These are phyloP conservation scores for Menura novaehollandiae DNA, from an alignment of 2,113 vertebrate genomes.

Conservation along the genomic window DNA sequence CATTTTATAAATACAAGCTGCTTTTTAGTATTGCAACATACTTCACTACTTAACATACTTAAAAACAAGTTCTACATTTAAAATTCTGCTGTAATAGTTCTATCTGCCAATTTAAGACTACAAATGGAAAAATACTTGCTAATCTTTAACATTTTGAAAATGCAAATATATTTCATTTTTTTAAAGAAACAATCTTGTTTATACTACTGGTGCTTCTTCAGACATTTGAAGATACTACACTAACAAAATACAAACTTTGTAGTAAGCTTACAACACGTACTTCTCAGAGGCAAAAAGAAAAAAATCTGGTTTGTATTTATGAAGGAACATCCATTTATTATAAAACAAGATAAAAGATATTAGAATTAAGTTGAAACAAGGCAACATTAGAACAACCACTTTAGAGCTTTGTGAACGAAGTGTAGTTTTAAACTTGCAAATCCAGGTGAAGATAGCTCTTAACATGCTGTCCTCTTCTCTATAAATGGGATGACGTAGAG, in stretches of 20 bases:
- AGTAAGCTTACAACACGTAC: slow-evolving; percentile 65
- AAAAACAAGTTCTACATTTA: slow-evolving; percentile 65
- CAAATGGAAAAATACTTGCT: slow-evolving; percentile 76
- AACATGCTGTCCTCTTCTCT: slow-evolving; percentile 71
- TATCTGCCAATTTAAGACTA: slow-evolving; percentile 63
- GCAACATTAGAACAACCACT: slow-evolving; percentile 75
- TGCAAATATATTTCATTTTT: slow-evolving; percentile 71
- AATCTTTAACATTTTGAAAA: slow-evolving; percentile 65
- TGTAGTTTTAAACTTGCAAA: slow-evolving; percentile 69
- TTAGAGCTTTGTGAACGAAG: slow-evolving; percentile 62
- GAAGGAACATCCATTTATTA: slow-evolving; percentile 75
- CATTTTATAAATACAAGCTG: slow-evolving; percentile 73
- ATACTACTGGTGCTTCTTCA: slow-evolving; percentile 44
- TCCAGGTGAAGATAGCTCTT: slow-evolving; percentile 54
- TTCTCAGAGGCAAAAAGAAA: slow-evolving; percentile 67
- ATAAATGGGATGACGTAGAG: slow-evolving; percentile 96
- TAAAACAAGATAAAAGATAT: slow-evolving; percentile 70
- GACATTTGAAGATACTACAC: slow-evolving; percentile 54
- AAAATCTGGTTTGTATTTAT: slow-evolving; percentile 37
- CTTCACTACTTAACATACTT: slow-evolving; percentile 64
- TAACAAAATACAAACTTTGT: slow-evolving; percentile 67
- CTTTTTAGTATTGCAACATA: slow-evolving; percentile 69
- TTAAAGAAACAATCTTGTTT: slow-evolving; percentile 64
- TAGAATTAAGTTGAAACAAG: slow-evolving; percentile 71
- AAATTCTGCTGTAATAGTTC: slow-evolving; percentile 66